Evolutionary conservation across 2,888 invertebrate species (phyloP), one percentile per base, ranked within the genome.

Genomic region (Taenaris catops): DNA sequence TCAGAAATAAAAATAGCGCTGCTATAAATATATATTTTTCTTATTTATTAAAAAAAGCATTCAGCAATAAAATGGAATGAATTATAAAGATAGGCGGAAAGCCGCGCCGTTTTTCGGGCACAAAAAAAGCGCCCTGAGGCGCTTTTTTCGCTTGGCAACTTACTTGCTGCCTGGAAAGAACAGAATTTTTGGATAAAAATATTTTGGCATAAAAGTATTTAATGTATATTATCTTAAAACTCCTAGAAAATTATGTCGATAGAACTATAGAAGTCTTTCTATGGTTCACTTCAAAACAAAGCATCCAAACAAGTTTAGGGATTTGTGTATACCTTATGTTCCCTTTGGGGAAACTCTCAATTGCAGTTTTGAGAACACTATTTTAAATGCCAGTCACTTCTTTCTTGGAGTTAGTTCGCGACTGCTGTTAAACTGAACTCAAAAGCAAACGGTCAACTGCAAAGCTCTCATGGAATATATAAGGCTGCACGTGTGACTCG

Each of bases 401-500:
- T 41, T 46, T 44, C 37, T 25, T 25, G 24, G 24, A 44, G 40
- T 46, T 44, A 44, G 43, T 46, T 48, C 40, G 41, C 42, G 42
- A 51, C 38, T 41, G 41, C 34, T 29, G 33, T 24, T 32, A 25
- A 18, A 32, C 24, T 24, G 10, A 32, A 32, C 32, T 32, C 41
- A 41, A 37, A 50, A 44, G 46, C 42, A 40, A 46, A 44, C 34
- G 38, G 40, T 48, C 43, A 43, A 46, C 36, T 42, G 33, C 38
- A 36, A 34, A 12, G 26, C 46, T 35, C 26, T 44, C 32, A 31
- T 35, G 40, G 46, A 51, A 49, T 48, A 45, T 43, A 51, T 58
- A 56, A 54, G 45, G 41, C 46, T 44, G 41, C 50, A 52, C 49
- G 52, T 56, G 49, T 55, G 58, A 52, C 52, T 32, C n/a, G 32